Evolutionary conservation across 2,888 invertebrate genomes (phyloP), one percentile per base, ranked within the genome.

Genomic region (Meandrusa payeni): DNA sequence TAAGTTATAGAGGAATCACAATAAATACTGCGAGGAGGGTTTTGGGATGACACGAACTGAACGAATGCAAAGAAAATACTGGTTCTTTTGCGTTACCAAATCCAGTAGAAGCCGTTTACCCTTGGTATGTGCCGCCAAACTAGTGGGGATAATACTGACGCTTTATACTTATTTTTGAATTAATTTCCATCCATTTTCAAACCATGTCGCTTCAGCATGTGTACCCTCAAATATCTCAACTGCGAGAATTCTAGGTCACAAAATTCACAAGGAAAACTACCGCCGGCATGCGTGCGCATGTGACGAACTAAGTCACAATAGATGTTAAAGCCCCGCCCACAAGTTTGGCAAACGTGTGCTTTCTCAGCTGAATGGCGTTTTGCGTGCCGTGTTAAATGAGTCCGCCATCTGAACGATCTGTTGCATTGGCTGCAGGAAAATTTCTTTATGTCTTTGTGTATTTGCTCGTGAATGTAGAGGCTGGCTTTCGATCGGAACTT

Each of bases 161-260:
- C n/a, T n/a, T n/a, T n/a, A n/a, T n/a, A n/a, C n/a, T n/a, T n/a
- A n/a, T 15, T 15, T 15, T 3, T 15, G 2, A 4, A 15, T 15
- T 15, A 2, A 15, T 29, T 9, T 7, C 19, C 10, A 2, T 11
- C 2, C 5, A 27, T 33, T 7, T 2, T 7, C 15, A 15, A 5
- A 2, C 55, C 43, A 53, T 83, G 82, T 47, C 76, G 74, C 29
- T 69, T 73, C 13, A 57, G 51, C 49, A 73, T 52, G 56, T 91
- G 91, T 48, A 76, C 88, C 37, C 78, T 80, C 7, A 91, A 61
- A 57, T 90, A 90, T 11, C 90, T 66, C 48, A 69, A 70, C 55
- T 90, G 89, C 2, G 86, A 81, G 55, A 90, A 90, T 15, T 64
- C 66, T 28, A 69, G 64, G 0, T 68, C 71, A 56, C 91, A 91